Conservation (phyloP, 2,888 invertebrate genomes). For the Aphidoletes aphidimyza region DNA sequence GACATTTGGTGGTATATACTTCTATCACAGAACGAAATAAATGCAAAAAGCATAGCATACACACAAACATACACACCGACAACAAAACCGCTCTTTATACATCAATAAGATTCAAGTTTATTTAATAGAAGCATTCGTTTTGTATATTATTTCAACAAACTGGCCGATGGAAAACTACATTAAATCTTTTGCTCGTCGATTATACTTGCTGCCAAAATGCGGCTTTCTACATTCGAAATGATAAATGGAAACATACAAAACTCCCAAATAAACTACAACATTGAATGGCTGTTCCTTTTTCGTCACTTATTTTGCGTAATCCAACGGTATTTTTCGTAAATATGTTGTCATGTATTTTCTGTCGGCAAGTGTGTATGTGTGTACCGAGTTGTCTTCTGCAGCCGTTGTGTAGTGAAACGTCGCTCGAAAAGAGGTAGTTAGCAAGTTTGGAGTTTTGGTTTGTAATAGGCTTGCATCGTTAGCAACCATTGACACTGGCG, state of each 20-base stretch:
- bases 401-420: neutral
- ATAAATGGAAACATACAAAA: conserved; percentile 37
- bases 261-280: neutral
- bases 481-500: no score
- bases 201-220: conserved; percentile 24
- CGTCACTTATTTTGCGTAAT: conserved; percentile 28
- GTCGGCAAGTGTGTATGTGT: no score
- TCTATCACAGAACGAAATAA: neutral
- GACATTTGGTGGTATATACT: neutral
- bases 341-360: neutral
- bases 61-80: neutral
- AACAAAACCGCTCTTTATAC: conserved; percentile 3
- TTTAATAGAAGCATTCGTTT: conserved; percentile 43
- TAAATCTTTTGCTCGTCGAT: conserved; percentile 27
- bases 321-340: conserved; percentile 6
- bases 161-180: neutral
- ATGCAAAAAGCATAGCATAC: neutral
- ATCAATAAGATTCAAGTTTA: conserved; percentile 50
- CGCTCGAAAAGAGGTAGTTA: no score
- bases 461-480: neutral
- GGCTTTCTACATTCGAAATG: conserved; percentile 9
- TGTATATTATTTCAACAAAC: conserved; percentile 1
- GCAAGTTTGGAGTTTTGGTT: no score
- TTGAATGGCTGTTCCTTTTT: neutral
- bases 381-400: no score